Conservation (phyloP, 2,797 vertebrate genomes). For the Xerus rutilus region DNA sequence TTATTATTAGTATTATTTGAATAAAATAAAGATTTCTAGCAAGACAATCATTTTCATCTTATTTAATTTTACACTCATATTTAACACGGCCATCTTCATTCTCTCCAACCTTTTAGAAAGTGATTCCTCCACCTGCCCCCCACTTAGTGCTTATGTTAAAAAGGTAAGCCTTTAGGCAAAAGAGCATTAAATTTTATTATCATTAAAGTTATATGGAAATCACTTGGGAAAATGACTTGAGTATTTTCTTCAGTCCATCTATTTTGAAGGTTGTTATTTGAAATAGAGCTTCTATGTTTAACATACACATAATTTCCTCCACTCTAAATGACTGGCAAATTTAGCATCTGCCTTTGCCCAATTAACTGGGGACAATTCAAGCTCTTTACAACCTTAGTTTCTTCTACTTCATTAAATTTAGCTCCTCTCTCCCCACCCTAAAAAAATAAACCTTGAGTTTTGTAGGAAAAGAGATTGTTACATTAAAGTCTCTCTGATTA, state of each 20-base stretch:
- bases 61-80: constrained; percentile 16
- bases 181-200: neutral
- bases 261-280: neutral
- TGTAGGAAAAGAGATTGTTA: constrained; percentile 7
- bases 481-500: constrained; percentile 15
- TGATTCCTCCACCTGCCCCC: neutral
- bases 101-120: neutral
- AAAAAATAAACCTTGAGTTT: neutral
- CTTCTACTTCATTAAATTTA: constrained; percentile 36
- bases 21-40: neutral
- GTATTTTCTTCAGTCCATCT: neutral
- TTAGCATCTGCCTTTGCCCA: neutral
- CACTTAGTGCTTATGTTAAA: neutral
- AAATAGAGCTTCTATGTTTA: neutral
- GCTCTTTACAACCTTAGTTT: neutral
- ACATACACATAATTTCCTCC: neutral
- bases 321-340: neutral
- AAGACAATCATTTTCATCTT: constrained; percentile 19
- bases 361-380: neutral
- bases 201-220: constrained; percentile 27
- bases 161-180: constrained; percentile 26
- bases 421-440: neutral
- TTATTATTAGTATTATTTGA: neutral
- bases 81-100: neutral
- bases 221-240: neutral